phyloP scores from a whole-genome alignment of 2,797 vertebrate species.

The Mycteria americana region DNA sequence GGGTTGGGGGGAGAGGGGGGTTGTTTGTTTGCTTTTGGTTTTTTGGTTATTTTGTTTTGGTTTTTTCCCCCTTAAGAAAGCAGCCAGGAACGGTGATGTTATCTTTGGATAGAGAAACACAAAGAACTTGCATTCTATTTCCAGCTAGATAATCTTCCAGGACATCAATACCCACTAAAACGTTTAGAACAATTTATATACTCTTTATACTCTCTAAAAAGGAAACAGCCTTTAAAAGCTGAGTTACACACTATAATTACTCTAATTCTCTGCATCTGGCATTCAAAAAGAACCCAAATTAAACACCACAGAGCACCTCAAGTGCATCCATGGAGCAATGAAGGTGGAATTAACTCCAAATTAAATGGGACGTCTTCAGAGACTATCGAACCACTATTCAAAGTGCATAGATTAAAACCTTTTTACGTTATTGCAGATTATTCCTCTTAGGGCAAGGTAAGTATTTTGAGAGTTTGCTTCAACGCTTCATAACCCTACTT shows the following conservation, averaged over 20 bases:
- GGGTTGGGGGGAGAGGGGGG: too few species aligned
- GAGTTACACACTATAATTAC: constrained; percentile 52
- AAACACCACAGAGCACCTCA: constrained; percentile 60
- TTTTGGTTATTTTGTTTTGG: too few species aligned
- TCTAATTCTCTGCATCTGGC: constrained; percentile 61
- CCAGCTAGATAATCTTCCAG: constrained; percentile 58
- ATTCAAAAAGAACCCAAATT: constrained; percentile 57
- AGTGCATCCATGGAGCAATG: constrained; percentile 47
- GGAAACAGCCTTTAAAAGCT: constrained; percentile 55
- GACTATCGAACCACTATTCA: not conserved
- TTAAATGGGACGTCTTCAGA: constrained; percentile 53
- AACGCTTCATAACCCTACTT: not conserved
- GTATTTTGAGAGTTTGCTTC: constrained; percentile 5
- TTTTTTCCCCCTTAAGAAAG: not conserved
- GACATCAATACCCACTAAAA: constrained; percentile 54
- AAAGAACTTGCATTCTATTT: constrained; percentile 34
- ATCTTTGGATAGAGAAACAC: constrained; percentile 4
- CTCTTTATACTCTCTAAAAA: constrained; percentile 43
- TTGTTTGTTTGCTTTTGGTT: too few species aligned
- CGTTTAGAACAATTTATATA: constrained; percentile 62
- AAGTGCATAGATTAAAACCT: constrained; percentile 9
- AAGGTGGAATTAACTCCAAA: constrained; percentile 66
- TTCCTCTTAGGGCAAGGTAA: not conserved
- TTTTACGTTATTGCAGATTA: not conserved
- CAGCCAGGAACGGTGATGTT: not conserved